A percentile compares a stretch with the other conserved stretches of the same genome.
Evolutionary conservation across 2,888 invertebrate genomes (phyloP).

Genomic region (Pycnomerus fuliginosus): DNA sequence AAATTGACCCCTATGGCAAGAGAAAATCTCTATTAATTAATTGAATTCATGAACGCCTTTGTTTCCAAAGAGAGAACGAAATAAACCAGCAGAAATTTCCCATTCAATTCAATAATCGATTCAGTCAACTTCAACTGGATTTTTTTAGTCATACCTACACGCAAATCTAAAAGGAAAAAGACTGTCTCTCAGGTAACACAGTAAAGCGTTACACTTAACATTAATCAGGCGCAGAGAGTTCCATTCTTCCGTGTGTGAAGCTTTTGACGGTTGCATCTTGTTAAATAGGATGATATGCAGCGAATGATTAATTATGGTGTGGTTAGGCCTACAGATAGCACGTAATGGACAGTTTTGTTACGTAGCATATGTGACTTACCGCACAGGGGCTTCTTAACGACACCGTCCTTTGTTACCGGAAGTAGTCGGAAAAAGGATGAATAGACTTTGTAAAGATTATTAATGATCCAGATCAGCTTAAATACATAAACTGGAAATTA

Average conservation of each 20-base stretch:
- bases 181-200: no score
- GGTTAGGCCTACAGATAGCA: constrained; percentile 50
- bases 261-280: constrained; percentile 46
- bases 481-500: constrained; percentile 42
- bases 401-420: constrained; percentile 45
- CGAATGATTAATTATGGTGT: constrained; percentile 52
- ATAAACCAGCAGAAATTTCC: no score
- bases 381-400: constrained; percentile 41
- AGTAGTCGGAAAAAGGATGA: constrained; percentile 44
- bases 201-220: no score
- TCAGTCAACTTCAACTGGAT: no score
- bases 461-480: constrained; percentile 50
- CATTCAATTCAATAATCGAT: no score
- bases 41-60: no score
- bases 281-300: constrained; percentile 55
- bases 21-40: no score
- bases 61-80: no score
- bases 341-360: constrained; percentile 46
- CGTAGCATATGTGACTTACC: constrained; percentile 37
- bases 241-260: constrained; percentile 39
- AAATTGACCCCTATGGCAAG: no score
- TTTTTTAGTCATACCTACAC: no score
- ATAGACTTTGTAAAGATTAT: constrained; percentile 48
- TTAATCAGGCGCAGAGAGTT: no score
- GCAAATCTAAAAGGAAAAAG: no score